Evolutionary conservation across 1,140 invertebrate genomes (phyloP).

Genomic region (Potamilus streckersoni): DNA sequence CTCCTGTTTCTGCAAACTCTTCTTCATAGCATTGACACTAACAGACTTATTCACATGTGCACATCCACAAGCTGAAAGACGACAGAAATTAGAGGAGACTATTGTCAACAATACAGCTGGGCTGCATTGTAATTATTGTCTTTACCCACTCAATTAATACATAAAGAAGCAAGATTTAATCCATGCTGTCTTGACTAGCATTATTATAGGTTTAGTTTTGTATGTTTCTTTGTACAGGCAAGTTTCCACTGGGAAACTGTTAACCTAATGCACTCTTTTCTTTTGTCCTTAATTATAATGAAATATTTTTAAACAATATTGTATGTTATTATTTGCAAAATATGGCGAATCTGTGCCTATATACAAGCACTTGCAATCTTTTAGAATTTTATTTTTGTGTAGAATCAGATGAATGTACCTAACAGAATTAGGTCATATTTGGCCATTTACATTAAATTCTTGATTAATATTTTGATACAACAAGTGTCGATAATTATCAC

Average conservation of each 20-base stretch:
- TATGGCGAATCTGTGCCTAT: no score
- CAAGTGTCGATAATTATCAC: no score
- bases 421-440: no score
- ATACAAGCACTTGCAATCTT: no score
- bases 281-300: no score
- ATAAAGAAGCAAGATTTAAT: neutral
- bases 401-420: no score
- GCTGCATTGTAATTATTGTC: neutral
- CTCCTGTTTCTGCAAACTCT: slow-evolving; percentile 71
- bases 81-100: neutral
- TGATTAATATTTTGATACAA: no score
- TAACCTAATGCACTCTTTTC: no score
- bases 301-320: no score
- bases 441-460: no score
- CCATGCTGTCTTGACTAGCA: neutral
- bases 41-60: slow-evolving; percentile 79
- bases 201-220: neutral
- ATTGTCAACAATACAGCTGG: neutral
- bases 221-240: neutral
- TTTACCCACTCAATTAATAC: neutral
- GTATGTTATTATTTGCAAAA: no score
- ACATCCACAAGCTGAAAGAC: slow-evolving; percentile 68
- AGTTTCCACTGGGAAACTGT: neutral
- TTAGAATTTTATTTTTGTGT: no score
- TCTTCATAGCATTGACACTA: slow-evolving; percentile 75